Percentiles rank a stretch among this genome's conserved stretches.
These are phyloP conservation scores for Drosophila nigricruria DNA, from an alignment of 2,888 invertebrate genomes.

Conservation along the genomic window DNA sequence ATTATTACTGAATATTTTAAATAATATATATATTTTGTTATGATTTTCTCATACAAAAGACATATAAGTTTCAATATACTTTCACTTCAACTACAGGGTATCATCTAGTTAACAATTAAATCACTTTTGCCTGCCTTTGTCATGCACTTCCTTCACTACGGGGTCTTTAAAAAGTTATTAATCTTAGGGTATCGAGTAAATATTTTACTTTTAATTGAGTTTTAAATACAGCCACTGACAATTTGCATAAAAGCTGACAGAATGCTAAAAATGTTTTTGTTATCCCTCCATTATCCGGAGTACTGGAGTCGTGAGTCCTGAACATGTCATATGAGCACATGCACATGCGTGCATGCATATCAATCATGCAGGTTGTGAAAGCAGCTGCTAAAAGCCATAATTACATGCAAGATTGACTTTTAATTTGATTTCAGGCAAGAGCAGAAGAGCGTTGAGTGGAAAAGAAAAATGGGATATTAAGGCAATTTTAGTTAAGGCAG, in stretches of 20 bases:
- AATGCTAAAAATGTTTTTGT: constrained; percentile 14
- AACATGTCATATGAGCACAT: constrained; percentile 18
- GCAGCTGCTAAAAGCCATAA: constrained; percentile 82
- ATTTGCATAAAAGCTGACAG: constrained; percentile 69
- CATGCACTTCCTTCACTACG: not conserved
- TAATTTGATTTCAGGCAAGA: constrained; percentile 81
- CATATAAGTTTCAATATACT: too few species aligned
- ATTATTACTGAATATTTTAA: too few species aligned
- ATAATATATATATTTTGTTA: too few species aligned
- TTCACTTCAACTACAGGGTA: too few species aligned
- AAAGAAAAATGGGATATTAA: not conserved
- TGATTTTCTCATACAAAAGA: too few species aligned
- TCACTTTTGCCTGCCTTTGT: not conserved
- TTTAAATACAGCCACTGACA: constrained; percentile 54
- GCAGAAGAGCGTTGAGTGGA: not conserved
- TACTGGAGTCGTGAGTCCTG: not conserved
- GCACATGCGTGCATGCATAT: constrained; percentile 26
- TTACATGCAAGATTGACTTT: constrained; percentile 85
- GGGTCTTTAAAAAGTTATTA: constrained; percentile 68
- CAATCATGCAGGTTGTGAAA: constrained; percentile 26
- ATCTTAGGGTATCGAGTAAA: constrained; percentile 75
- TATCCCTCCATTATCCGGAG: constrained; percentile 19
- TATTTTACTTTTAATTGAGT: constrained; percentile 76
- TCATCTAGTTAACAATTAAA: constrained; percentile 1
- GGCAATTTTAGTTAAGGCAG: not conserved